phyloP scores from a whole-genome alignment of 2,888 invertebrate species.

The Dryococelus australis region DNA sequence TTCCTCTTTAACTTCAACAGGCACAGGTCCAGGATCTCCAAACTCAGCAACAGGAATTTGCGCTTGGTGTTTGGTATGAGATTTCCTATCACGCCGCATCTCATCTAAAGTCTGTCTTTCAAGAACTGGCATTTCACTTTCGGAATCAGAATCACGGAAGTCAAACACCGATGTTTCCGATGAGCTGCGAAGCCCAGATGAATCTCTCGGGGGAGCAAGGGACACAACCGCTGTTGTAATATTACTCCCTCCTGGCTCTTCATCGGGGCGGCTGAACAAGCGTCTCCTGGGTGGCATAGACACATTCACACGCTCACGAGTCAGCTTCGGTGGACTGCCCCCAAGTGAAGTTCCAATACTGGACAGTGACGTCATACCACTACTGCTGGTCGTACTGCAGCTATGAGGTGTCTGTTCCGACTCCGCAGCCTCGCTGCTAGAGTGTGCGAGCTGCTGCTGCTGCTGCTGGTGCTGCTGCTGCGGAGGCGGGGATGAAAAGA shows the following conservation, averaged over 20 bases:
- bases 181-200: constrained; percentile 63
- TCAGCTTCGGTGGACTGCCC: constrained; percentile 61
- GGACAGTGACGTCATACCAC: constrained; percentile 34
- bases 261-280: constrained; percentile 69
- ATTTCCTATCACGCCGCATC: constrained; percentile 65
- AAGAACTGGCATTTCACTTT: constrained; percentile 67
- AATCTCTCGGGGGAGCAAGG: constrained; percentile 57
- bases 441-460: background rate
- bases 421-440: background rate
- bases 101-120: constrained; percentile 74
- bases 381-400: constrained; percentile 25
- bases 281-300: constrained; percentile 52
- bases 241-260: constrained; percentile 53
- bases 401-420: constrained; percentile 26
- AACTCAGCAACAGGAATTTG: constrained; percentile 12
- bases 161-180: constrained; percentile 72
- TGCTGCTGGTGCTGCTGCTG: background rate
- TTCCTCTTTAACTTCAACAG: constrained; percentile 50
- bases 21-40: constrained; percentile 34
- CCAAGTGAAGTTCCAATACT: background rate
- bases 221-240: constrained; percentile 52
- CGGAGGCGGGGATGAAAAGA: constrained; percentile 41
- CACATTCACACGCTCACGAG: constrained; percentile 56
- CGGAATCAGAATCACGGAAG: constrained; percentile 70
- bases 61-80: constrained; percentile 64